Percentiles rank a stretch among this genome's conserved stretches.
These are phyloP conservation scores for Drosophila guanche DNA, from an alignment of 1,140 invertebrate species.

Conservation along the genomic window DNA sequence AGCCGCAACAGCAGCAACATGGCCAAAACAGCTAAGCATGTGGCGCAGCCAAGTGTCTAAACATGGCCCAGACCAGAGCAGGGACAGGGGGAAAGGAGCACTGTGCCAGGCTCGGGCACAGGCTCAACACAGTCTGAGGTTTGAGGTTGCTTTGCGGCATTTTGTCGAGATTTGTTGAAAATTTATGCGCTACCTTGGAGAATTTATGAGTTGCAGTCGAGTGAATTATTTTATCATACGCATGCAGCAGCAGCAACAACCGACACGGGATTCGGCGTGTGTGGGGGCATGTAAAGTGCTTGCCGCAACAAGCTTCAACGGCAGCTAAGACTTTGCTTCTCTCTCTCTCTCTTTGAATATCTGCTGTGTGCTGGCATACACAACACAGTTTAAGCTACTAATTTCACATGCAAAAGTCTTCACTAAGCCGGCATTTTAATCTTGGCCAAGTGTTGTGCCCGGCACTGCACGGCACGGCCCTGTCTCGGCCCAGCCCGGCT, in stretches of 20 bases:
- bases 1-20: conserved; percentile 9
- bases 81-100: no score
- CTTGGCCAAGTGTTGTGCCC: conserved; percentile 62
- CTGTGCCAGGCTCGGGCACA: conserved; percentile 2
- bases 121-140: conserved; percentile 48
- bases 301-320: conserved; percentile 73
- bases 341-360: neutral
- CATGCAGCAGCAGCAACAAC: conserved; percentile 59
- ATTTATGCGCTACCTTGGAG: conserved; percentile 81
- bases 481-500: conserved; percentile 43
- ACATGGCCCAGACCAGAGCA: neutral
- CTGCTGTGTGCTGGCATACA: conserved; percentile 1
- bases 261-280: conserved; percentile 5
- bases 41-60: conserved; percentile 32
- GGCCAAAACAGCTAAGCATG: conserved; percentile 42
- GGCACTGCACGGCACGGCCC: neutral
- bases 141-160: conserved; percentile 77
- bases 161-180: conserved; percentile 80
- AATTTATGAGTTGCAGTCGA: conserved; percentile 82
- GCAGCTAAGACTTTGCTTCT: conserved; percentile 3
- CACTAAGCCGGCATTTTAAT: conserved; percentile 79
- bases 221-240: conserved; percentile 82
- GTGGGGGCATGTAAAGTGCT: conserved; percentile 44
- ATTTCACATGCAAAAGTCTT: conserved; percentile 81
- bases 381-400: conserved; percentile 74